Conservation (phyloP, 1,140 invertebrate species). For the Aphelinus atriplicis region DNA sequence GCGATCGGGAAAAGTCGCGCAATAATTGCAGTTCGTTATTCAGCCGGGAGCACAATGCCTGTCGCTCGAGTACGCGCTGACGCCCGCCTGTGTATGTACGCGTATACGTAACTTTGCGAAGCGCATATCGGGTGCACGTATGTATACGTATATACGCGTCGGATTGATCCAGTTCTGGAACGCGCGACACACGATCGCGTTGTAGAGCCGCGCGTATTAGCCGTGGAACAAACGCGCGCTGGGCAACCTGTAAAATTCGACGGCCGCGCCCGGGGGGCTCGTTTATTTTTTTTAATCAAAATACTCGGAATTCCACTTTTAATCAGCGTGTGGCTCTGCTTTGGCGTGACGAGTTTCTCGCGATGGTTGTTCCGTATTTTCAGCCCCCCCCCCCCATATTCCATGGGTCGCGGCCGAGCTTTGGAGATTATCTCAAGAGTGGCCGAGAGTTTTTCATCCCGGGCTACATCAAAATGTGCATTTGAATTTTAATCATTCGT, state of each 20-base stretch:
- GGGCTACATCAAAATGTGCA: too few relatives aligned
- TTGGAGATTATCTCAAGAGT: too few relatives aligned
- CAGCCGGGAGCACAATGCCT: constrained; percentile 10
- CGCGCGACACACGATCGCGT: not conserved
- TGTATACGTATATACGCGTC: not conserved
- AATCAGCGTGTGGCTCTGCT: too few relatives aligned
- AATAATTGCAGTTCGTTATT: constrained; percentile 26
- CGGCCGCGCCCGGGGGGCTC: not conserved
- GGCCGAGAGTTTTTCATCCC: too few relatives aligned
- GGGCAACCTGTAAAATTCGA: constrained; percentile 15
- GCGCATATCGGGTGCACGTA: constrained; percentile 22
- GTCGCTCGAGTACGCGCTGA: not conserved
- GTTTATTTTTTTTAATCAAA: not conserved
- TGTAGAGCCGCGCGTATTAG: constrained; percentile 19
- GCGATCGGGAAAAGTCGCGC: not conserved
- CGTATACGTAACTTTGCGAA: constrained; percentile 19
- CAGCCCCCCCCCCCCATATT: too few relatives aligned
- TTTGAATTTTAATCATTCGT: too few relatives aligned
- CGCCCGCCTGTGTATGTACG: too few relatives aligned
- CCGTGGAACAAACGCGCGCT: constrained; percentile 13
- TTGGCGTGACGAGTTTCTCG: too few relatives aligned
- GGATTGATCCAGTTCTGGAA: not conserved
- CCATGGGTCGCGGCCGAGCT: too few relatives aligned
- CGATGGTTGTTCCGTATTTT: too few relatives aligned
- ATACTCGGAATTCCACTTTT: not conserved